These are phyloP conservation scores for Phytoseiulus persimilis DNA, from an alignment of 2,888 invertebrate genomes.

Conservation along the genomic window DNA sequence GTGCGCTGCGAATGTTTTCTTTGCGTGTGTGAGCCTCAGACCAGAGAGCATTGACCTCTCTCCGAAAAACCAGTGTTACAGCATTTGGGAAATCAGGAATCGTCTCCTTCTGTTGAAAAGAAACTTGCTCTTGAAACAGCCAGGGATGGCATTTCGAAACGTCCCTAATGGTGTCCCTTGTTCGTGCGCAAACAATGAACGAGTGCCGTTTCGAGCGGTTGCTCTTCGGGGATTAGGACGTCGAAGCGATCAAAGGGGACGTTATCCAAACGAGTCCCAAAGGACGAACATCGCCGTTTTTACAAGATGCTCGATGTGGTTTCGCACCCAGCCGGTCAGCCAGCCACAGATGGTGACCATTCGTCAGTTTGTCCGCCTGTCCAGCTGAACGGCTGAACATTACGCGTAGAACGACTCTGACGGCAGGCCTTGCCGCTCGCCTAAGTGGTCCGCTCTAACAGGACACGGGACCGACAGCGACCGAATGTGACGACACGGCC, in stretches of 20 bases:
- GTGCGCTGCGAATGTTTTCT: too few relatives aligned
- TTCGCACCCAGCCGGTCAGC: neutral
- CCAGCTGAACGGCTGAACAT: neutral
- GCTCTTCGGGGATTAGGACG: neutral
- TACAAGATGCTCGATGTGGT: neutral
- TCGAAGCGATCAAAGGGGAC: neutral
- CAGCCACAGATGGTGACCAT: neutral
- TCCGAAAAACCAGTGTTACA: neutral
- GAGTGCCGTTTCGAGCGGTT: neutral
- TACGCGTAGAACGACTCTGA: neutral
- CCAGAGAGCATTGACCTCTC: neutral
- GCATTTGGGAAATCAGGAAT: neutral
- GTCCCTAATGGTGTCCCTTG: neutral
- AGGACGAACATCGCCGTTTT: neutral
- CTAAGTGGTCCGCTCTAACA: too few relatives aligned
- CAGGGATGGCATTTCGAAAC: neutral
- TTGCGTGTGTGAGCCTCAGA: too few relatives aligned
- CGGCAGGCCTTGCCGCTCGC: neutral
- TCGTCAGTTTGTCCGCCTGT: neutral
- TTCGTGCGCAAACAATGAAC: constrained; percentile 5
- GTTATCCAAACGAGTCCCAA: neutral
- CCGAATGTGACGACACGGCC: too few relatives aligned
- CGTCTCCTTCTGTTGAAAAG: neutral
- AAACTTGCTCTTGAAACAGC: neutral
- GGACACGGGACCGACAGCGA: too few relatives aligned